Evolutionary conservation across 1,140 invertebrate species (phyloP), one percentile per base, ranked within the genome.

Genomic region (Maniola jurtina): DNA sequence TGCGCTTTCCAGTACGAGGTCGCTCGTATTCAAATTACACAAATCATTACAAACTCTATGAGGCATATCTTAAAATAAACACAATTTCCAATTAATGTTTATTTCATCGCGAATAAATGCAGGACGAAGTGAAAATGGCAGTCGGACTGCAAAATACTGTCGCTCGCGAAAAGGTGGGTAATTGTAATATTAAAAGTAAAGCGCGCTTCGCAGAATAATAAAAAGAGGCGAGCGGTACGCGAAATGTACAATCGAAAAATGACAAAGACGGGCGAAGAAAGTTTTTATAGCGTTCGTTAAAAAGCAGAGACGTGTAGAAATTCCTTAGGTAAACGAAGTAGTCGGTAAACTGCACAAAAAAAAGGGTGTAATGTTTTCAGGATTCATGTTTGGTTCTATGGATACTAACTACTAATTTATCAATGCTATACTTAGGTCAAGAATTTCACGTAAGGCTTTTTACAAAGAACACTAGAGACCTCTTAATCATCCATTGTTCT

Each of bases 131-230:
- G 42, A 45, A 45, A 45, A 52, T 25, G 48, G 48, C 16, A 2
- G 13, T 15, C 6, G 4, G 16, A 52, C 48, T 25, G 48, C 48
- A 25, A 25, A 52, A 52, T 25, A 52, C 48, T 52, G 7, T 13
- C 45, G 45, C 14, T n/a, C 25, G 25, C 14, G 54, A 35, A 40
- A 25, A 25, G 25, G 25, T 25, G 25, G 61, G 60, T 55, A 60
- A 69, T 69, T 69, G 70, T 72, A 61, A 69, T 57, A 52, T 68
- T 60, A 61, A 69, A 64, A 59, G 67, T 66, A 63, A 67, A 73
- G 56, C 55, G 58, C 16, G 71, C 58, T 66, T 74, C 68, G 38
- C 33, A 58, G 50, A 66, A 71, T 68, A 66, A 66, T 62, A 63
- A 61, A 65, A 70, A 72, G 60, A 61, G 56, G 62, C 69, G 61